Conservation (phyloP, 2,888 invertebrate genomes). For the Epirrhoe tristata region DNA sequence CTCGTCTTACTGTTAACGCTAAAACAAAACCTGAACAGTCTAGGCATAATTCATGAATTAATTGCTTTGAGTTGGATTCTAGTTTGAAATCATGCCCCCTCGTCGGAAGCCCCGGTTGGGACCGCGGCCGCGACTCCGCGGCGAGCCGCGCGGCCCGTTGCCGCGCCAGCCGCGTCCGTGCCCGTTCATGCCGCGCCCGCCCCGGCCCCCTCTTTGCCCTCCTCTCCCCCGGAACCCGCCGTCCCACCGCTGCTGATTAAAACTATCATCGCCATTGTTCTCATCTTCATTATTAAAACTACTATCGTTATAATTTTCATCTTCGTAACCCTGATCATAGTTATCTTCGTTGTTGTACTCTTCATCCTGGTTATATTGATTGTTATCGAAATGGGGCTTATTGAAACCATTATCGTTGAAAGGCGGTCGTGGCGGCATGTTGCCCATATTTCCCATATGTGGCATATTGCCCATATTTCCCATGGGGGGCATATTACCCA, state of each 20-base stretch:
- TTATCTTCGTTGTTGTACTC: constrained; percentile 66
- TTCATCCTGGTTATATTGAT: constrained; percentile 68
- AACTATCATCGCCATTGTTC: constrained; percentile 59
- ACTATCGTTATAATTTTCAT: constrained; percentile 55
- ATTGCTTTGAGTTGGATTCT: constrained; percentile 50
- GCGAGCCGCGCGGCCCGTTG: constrained; percentile 60
- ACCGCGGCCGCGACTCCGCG: constrained; percentile 68
- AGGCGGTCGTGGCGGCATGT: constrained; percentile 60
- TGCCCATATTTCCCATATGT: constrained; percentile 49
- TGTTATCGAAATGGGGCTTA: constrained; percentile 68
- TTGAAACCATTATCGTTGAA: constrained; percentile 75
- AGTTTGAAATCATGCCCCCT: constrained; percentile 74
- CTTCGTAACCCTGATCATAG: constrained; percentile 65
- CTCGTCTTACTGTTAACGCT: constrained; percentile 56
- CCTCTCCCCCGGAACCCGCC: constrained; percentile 68
- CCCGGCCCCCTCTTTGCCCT: constrained; percentile 63
- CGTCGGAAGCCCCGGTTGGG: constrained; percentile 71
- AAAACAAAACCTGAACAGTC: constrained; percentile 61
- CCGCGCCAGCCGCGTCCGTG: constrained; percentile 73
- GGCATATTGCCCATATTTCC: constrained; percentile 47
- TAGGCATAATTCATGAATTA: constrained; percentile 51
- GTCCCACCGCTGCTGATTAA: constrained; percentile 69
- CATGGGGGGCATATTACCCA: constrained; percentile 50
- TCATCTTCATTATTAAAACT: constrained; percentile 62
- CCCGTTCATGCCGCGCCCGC: constrained; percentile 68